Conservation (phyloP, 2,797 vertebrate genomes). For the Myoxocephalus aenaeus region DNA sequence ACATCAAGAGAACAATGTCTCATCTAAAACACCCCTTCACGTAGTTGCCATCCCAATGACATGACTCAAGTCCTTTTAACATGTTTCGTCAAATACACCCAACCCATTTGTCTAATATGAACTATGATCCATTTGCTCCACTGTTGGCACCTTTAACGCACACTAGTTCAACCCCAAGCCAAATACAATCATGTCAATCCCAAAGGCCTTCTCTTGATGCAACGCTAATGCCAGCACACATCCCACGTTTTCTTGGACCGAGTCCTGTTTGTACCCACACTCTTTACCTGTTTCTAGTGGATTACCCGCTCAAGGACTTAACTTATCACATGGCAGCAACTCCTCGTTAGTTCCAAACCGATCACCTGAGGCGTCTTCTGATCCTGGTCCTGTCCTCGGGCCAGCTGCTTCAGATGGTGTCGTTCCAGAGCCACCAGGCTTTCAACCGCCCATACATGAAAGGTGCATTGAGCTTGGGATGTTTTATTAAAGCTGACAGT, state of each 20-base stretch:
- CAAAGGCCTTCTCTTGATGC: not conserved
- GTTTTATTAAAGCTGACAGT: not conserved
- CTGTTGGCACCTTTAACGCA: constrained; percentile 20
- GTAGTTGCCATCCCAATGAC: not conserved
- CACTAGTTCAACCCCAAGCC: not conserved
- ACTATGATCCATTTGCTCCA: constrained; percentile 6
- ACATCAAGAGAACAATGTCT: constrained; percentile 4
- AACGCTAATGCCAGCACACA: not conserved
- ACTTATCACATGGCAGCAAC: constrained; percentile 1
- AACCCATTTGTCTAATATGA: constrained; percentile 13
- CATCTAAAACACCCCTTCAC: not conserved
- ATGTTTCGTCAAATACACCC: constrained; percentile 26
- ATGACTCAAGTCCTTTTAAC: constrained; percentile 14
- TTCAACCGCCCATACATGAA: not conserved
- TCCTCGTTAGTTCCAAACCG: constrained; percentile 3
- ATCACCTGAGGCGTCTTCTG: not conserved
- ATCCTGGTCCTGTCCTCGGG: not conserved
- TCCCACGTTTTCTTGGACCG: not conserved
- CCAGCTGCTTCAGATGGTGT: not conserved
- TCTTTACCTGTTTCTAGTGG: constrained; percentile 8
- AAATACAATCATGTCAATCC: not conserved
- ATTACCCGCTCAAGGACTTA: constrained; percentile 16
- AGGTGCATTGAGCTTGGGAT: constrained; percentile 19
- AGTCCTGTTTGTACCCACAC: not conserved
- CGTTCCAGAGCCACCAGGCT: not conserved